Evolutionary conservation across 1,140 invertebrate genomes (phyloP).

Genomic region (Chionoecetes opilio): DNA sequence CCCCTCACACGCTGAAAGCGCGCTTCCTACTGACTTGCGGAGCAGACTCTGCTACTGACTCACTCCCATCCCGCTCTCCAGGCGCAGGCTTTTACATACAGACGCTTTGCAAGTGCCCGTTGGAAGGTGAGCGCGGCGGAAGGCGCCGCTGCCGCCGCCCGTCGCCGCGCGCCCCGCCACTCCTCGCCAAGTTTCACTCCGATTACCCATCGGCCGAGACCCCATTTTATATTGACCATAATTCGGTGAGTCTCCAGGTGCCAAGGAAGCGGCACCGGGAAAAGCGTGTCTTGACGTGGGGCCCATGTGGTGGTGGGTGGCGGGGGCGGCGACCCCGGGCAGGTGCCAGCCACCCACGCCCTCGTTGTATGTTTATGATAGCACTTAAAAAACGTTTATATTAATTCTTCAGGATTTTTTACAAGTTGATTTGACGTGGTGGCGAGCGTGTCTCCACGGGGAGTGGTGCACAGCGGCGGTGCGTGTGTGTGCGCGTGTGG

Average conservation of each 20-base stretch:
- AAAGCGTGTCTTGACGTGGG: constrained; percentile 31
- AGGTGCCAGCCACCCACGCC: not conserved
- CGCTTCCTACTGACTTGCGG: no score
- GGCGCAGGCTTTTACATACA: no score
- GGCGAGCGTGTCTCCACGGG: no score
- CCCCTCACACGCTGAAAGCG: no score
- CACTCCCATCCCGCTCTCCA: no score
- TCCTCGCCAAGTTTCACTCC: not conserved
- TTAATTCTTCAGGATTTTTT: not conserved
- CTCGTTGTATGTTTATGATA: not conserved
- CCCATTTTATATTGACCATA: constrained; percentile 56
- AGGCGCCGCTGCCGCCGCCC: not conserved
- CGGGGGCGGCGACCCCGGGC: not conserved
- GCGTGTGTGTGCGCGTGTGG: no score
- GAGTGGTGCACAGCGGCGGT: no score
- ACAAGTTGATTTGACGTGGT: constrained; percentile 49
- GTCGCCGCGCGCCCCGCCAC: not conserved
- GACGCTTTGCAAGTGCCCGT: no score
- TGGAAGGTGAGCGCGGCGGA: not conserved
- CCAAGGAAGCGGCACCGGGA: not conserved
- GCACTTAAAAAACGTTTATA: not conserved
- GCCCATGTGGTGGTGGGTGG: not conserved
- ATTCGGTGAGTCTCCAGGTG: not conserved
- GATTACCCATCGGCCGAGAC: constrained; percentile 37
- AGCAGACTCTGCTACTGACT: no score